Evolutionary conservation across 2,113 vertebrate genomes (phyloP).

Genomic region (Mormyrus lacerda): DNA sequence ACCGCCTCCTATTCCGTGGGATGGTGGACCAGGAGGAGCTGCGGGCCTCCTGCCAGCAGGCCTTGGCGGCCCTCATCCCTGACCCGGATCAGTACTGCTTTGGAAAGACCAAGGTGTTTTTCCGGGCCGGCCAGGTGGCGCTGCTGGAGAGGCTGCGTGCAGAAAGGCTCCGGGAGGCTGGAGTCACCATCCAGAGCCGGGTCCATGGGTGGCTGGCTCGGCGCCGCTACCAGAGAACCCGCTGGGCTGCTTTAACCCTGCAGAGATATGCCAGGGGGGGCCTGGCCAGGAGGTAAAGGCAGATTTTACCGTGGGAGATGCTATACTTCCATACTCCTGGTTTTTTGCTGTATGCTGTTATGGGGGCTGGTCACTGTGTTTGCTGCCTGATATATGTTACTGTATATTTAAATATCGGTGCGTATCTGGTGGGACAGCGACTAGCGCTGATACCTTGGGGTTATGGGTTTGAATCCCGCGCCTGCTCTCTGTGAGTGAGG

Average conservation of each 20-base stretch:
- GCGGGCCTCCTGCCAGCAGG: conserved; percentile 42
- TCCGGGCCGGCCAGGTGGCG: conserved; percentile 63
- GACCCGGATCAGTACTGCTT: conserved; percentile 57
- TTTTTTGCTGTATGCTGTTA: background rate
- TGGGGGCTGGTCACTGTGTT: background rate
- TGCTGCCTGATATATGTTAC: background rate
- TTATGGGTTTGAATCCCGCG: background rate
- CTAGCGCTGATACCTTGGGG: background rate
- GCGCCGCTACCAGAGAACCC: conserved; percentile 27
- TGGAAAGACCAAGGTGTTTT: conserved; percentile 62
- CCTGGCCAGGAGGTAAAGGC: conserved; percentile 53
- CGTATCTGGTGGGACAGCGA: background rate
- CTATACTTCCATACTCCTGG: background rate
- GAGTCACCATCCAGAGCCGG: conserved; percentile 55
- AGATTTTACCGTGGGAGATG: background rate
- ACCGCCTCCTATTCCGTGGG: conserved; percentile 51
- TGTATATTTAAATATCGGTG: background rate
- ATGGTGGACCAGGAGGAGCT: conserved; percentile 26
- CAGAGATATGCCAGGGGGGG: conserved; percentile 60
- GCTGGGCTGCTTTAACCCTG: conserved; percentile 39
- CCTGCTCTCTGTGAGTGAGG: background rate
- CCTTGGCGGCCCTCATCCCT: conserved; percentile 52
- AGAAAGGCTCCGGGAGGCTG: conserved; percentile 47
- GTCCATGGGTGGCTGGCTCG: conserved; percentile 61
- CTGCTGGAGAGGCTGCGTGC: conserved; percentile 59